phyloP scores from a whole-genome alignment of 2,888 invertebrate species.

The Phortica magna region DNA sequence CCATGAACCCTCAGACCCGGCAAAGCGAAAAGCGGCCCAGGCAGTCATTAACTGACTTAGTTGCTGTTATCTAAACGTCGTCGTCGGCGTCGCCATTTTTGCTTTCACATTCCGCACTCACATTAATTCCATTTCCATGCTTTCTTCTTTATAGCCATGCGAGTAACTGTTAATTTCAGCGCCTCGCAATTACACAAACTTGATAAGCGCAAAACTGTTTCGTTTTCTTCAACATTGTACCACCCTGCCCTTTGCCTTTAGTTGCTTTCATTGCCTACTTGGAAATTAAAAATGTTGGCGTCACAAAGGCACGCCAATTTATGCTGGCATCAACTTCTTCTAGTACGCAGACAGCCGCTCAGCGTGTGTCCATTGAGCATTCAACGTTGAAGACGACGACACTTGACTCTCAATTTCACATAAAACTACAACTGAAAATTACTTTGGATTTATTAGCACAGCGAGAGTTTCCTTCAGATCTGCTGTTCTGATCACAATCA shows the following conservation, averaged over 20 bases:
- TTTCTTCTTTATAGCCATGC: conserved; percentile 17
- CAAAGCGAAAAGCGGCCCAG: not conserved
- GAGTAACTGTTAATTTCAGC: conserved; percentile 69
- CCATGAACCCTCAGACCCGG: not conserved
- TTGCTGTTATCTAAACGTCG: conserved; percentile 32
- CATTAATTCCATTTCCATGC: not conserved
- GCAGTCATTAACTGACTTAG: conserved; percentile 17
- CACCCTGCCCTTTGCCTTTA: not conserved
- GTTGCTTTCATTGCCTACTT: not conserved
- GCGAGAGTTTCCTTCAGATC: not conserved
- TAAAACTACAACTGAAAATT: conserved; percentile 25
- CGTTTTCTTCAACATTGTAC: not conserved
- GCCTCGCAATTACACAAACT: conserved; percentile 69
- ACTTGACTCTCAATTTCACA: conserved; percentile 9
- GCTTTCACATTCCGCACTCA: conserved; percentile 1
- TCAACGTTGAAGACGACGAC: conserved; percentile 2
- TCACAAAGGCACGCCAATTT: conserved; percentile 27
- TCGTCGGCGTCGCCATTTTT: conserved; percentile 1
- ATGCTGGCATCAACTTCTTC: conserved; percentile 1
- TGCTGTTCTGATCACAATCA: conserved; percentile 1
- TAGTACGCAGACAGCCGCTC: not conserved
- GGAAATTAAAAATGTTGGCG: conserved; percentile 34
- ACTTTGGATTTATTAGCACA: conserved; percentile 15
- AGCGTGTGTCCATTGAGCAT: not conserved
- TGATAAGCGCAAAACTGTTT: conserved; percentile 57